Base-by-base conservation (phyloP, 2,888 invertebrate species). In the Nomada hirtipes region DNA sequence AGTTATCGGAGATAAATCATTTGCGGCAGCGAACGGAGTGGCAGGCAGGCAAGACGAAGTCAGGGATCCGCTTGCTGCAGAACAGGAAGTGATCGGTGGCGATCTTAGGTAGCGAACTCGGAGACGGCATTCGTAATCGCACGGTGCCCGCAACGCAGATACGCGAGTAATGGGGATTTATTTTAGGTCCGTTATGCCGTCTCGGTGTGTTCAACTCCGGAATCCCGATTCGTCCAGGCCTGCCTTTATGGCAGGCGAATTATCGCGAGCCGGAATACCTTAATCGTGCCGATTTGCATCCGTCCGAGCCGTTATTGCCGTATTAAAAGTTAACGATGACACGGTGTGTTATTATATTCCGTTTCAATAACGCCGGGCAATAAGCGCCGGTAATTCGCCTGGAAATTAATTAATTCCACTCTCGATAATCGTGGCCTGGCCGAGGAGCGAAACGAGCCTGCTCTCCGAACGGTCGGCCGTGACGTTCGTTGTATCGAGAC, bases 1-100 rank as follows among this genome's bases (percentile, higher is more conserved):
- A 73, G 79, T 82, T 87, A 87, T 85, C 85, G 81, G 55, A 78
- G 83, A 87, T 87, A 87, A 87, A 86, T 86, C 85, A 76, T 85
- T 76, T 55, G 60, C 75, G 29, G 53, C 44, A 26, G 63, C 70
- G 36, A 20, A 20, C 70, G n/a, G 61, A 74, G 50, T 68, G 47
- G 69, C 60, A 44, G 70, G 29, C 55, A 10, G 47, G 69, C 60
- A 36, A 65, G 50, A 42, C 4, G 47, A 18, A 20, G 18, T 18
- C 42, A 64, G 64, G 77, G 77, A 73, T 65, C 72, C 74, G 72
- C 84, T 79, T 68, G 74, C 84, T 82, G 79, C 86, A 11, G 76
- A 84, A 55, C 84, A 82, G 86, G 84, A 86, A 86, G 79, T 63
- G 70, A 57, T 61, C 70, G 63, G 53, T 77, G 83, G 63, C 82